Base-by-base conservation (phyloP, 1,140 invertebrate species). In the Coelopa frigida region DNA sequence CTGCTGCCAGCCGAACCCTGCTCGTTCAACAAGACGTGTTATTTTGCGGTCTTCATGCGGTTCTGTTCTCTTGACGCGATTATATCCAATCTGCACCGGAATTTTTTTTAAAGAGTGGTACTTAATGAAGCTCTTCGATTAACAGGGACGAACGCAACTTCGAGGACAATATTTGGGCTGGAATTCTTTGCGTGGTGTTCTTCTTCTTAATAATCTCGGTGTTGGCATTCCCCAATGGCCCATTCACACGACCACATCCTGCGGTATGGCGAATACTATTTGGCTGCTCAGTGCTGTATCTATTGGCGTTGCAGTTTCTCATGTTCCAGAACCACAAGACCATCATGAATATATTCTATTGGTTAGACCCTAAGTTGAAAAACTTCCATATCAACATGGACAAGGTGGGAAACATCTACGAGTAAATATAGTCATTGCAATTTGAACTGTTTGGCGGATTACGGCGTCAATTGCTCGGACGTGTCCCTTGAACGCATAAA, bases 161-260 rank as follows among this genome's bases (percentile, higher is more conserved):
- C 7, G 85, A 94, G 69, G 83, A 87, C 45, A 99, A 99, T 68
- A 83, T 98, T 38, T 94, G 89, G 83, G 80, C 83, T 46, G 96
- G 95, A 36, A 77, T 96, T 51, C 81, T 80, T 49, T 94, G 89
- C 68, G 83, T 93, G n/a, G 79, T 94, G 39, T 93, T 95, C 68
- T 95, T 98, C 71, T 98, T 99, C 67, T 75, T 98, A 11, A 89
- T 99, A 50, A 83, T 99, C 61, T 96, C 93, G 51, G 82, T 96
- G 22, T 75, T 99, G 52, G 90, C 94, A 52, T 98, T 99, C 74
- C 96, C 96, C 35, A 99, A 98, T 83, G 94, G 95, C 46, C 94
- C 94, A 44, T 99, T 99, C 69, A 98, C 90, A 21, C 76, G 95
- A 56, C 87, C 87, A 15, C 87, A 91, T 77, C 87, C 87, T 18